These are phyloP conservation scores for Heliconius aoede DNA, from an alignment of 2,888 invertebrate species.

Conservation along the genomic window DNA sequence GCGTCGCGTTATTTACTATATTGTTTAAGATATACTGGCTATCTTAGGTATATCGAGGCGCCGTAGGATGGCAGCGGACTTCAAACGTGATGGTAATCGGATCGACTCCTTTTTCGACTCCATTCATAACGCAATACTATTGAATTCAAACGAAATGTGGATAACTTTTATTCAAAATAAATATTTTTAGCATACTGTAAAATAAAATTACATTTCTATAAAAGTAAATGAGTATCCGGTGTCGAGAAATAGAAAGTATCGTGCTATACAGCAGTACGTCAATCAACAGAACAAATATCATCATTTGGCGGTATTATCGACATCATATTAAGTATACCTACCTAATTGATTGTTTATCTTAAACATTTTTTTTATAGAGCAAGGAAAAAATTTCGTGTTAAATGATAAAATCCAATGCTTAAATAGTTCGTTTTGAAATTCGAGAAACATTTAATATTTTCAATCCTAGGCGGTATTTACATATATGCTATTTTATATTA, in stretches of 20 bases:
- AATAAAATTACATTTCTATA: neutral
- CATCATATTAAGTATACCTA: neutral
- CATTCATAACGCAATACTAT: no score
- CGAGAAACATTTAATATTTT: no score
- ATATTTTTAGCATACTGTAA: neutral
- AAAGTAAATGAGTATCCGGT: neutral
- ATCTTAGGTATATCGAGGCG: neutral
- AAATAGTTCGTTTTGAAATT: no score
- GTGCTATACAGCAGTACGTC: neutral
- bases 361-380: neutral
- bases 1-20: conserved; percentile 26
- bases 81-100: neutral
- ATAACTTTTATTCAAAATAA: no score
- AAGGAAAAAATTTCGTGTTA: no score
- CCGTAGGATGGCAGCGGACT: neutral
- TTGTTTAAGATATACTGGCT: neutral
- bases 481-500: no score
- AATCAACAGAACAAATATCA: conserved; percentile 11
- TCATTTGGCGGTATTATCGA: neutral
- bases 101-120: no score
- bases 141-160: no score
- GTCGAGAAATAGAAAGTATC: conserved; percentile 13
- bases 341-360: neutral
- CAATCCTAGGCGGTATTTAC: no score
- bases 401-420: no score